A percentile compares a stretch with the other conserved stretches of the same genome.
These are phyloP conservation scores for Cherax quadricarinatus DNA, from an alignment of 1,140 invertebrate genomes.

Conservation along the genomic window DNA sequence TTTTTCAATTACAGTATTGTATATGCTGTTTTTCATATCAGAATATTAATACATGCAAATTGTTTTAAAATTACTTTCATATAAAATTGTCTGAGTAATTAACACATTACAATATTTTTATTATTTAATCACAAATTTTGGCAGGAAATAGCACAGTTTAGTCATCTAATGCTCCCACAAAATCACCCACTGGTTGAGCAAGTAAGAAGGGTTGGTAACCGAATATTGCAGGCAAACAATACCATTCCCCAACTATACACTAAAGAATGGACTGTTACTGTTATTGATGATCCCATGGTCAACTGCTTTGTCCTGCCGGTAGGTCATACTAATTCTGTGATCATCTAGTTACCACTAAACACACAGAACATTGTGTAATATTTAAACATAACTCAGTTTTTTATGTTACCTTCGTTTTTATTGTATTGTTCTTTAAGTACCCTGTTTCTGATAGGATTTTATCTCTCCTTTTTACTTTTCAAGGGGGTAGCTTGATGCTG, in stretches of 20 bases:
- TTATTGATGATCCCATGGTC: conserved; percentile 73
- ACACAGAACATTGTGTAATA: neutral
- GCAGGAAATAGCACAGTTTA: conserved; percentile 43
- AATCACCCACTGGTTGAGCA: conserved; percentile 26
- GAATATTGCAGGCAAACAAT: conserved; percentile 78
- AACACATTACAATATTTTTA: neutral
- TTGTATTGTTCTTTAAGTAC: too few species aligned
- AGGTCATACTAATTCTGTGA: neutral
- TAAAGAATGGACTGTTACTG: conserved; percentile 78
- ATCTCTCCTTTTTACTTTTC: too few species aligned
- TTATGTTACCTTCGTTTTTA: too few species aligned
- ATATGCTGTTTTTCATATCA: too few species aligned
- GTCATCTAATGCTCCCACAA: conserved; percentile 4
- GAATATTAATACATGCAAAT: too few species aligned
- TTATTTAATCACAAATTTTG: neutral
- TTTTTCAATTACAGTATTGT: too few species aligned
- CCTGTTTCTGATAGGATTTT: too few species aligned
- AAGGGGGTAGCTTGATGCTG: too few species aligned
- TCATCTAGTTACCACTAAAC: too few species aligned
- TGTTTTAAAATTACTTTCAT: too few species aligned
- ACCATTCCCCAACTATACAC: conserved; percentile 77
- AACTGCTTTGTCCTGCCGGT: conserved; percentile 61
- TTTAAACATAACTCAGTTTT: neutral
- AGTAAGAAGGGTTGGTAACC: conserved; percentile 74
- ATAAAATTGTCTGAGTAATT: neutral